Evolutionary conservation across 2,888 invertebrate species (phyloP).

Genomic region (Cryptus viduatorius): DNA sequence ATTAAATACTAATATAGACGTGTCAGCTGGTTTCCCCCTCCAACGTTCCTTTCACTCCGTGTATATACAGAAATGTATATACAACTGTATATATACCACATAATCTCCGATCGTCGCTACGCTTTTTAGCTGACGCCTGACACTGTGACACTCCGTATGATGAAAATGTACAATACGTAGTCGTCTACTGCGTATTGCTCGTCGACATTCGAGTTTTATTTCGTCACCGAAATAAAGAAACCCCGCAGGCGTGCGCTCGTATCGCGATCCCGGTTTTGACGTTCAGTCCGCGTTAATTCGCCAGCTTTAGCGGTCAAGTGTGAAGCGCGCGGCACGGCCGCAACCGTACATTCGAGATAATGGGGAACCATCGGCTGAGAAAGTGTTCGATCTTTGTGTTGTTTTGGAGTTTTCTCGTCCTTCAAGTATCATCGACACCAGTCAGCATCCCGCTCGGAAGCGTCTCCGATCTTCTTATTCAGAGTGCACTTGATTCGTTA

Average conservation of each 20-base stretch:
- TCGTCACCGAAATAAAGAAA: constrained; percentile 13
- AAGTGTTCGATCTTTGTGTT: neutral
- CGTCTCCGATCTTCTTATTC: constrained; percentile 74
- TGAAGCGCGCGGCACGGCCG: neutral
- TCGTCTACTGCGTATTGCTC: constrained; percentile 9
- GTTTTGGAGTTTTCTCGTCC: constrained; percentile 26
- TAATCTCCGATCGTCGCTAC: neutral
- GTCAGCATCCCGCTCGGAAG: constrained; percentile 73
- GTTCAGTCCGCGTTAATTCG: constrained; percentile 6
- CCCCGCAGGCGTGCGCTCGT: neutral
- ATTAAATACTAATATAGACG: neutral
- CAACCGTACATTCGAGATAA: neutral
- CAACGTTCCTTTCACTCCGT: neutral
- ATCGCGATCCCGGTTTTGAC: neutral
- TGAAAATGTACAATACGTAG: constrained; percentile 7
- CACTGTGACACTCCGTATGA: constrained; percentile 8
- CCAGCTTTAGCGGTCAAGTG: neutral
- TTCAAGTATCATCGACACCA: constrained; percentile 51
- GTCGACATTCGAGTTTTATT: constrained; percentile 8
- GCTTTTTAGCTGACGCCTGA: constrained; percentile 19
- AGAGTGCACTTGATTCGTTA: constrained; percentile 77
- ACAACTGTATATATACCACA: neutral
- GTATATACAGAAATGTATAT: neutral
- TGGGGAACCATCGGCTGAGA: constrained; percentile 32
- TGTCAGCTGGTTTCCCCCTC: constrained; percentile 38